Conservation (phyloP, 2,113 vertebrate species). For the Phylloscopus trochiloides region DNA sequence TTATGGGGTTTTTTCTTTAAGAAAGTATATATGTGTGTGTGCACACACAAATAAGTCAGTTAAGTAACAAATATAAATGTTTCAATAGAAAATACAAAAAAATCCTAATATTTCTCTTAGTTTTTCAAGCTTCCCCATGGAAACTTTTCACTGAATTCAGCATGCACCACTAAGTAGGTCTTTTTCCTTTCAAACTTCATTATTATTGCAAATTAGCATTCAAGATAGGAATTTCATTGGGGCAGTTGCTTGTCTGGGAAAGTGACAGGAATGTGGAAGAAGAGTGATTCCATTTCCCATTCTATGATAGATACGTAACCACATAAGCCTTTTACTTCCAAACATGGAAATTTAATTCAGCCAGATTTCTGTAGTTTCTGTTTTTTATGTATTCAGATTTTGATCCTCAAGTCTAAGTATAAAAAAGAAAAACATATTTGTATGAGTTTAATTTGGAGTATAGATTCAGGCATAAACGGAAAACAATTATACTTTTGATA, state of each 20-base stretch:
- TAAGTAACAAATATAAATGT: neutral
- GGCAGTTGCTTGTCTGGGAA: neutral
- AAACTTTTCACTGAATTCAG: neutral
- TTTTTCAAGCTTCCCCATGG: neutral
- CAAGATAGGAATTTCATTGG: neutral
- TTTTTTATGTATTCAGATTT: slow-evolving; percentile 18
- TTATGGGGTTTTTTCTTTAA: neutral
- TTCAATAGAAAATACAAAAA: neutral
- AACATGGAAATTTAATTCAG: slow-evolving; percentile 37
- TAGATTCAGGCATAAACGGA: slow-evolving; percentile 10
- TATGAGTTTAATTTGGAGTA: slow-evolving; percentile 26
- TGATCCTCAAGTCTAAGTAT: neutral
- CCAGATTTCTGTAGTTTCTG: neutral
- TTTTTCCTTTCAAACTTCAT: neutral
- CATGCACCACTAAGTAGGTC: neutral
- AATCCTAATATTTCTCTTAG: neutral
- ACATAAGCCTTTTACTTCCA: slow-evolving; percentile 21
- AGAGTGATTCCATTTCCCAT: neutral
- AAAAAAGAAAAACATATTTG: slow-evolving; percentile 35
- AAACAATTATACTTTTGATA: slow-evolving; percentile 29
- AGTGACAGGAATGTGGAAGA: neutral
- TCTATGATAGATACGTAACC: neutral
- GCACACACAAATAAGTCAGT: neutral
- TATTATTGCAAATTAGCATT: neutral
- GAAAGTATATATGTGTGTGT: neutral